Evolutionary conservation across 2,888 invertebrate genomes (phyloP), one percentile per base, ranked within the genome.

Genomic region (Acanthopleura granulata): DNA sequence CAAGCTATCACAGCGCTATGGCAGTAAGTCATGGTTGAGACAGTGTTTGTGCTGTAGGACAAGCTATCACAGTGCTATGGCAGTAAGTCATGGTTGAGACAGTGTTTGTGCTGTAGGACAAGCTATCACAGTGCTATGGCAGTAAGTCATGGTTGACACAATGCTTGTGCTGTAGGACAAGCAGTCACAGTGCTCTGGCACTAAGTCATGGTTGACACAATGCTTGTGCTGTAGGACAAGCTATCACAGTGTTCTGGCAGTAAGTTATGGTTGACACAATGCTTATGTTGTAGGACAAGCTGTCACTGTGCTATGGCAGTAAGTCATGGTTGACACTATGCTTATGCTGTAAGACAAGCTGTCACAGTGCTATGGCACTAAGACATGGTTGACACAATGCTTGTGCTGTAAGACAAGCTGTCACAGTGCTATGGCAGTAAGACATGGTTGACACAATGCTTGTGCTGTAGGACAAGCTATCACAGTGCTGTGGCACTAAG

Each of bases 31-130:
- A n/a, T n/a, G n/a, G n/a, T n/a, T n/a, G n/a, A n/a, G n/a, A n/a
- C n/a, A n/a, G n/a, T n/a, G n/a, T n/a, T n/a, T n/a, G n/a, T n/a
- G 97, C 15, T 99, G 99, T 91, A 99, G 99, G 79, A 99, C 99
- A 0, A 98, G 97, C 83, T 99, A 98, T 91, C 98, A 99, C 91
- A 98, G 98, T 87, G 98, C 99, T 25, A 94, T 99, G 49, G 99
- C 99, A n/a, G 92, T 92, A 84, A 82, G 89, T 87, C n/a, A 6
- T 57, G n/a, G 22, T 57, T 40, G 40, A 40, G 4, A 40, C 40
- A 40, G 40, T 40, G 40, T 9, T 40, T 3, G 40, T 99, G 4
- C 9, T 40, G 40, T 40, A 40, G 40, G 40, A 40, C 40, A 40
- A 40, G 9, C 40, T 40, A 40, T 40, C 40, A 40, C 4, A 40